Evolutionary conservation across 2,113 vertebrate genomes (phyloP).

Genomic region (Cyanoramphus novaezelandiae): DNA sequence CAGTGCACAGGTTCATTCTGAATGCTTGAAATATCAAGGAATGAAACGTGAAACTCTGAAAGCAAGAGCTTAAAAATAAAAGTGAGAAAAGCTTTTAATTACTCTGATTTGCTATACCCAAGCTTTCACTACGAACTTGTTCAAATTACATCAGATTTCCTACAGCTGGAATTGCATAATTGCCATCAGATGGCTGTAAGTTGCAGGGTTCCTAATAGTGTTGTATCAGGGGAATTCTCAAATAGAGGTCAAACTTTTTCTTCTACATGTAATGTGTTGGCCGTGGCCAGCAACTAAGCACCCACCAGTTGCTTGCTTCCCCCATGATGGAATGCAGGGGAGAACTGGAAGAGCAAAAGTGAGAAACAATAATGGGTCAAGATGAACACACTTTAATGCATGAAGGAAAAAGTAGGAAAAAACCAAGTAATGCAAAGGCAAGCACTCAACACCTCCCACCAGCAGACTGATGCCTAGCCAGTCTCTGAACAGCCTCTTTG

Average conservation of each 20-base stretch:
- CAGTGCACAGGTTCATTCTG: background rate
- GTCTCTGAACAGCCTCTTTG: background rate
- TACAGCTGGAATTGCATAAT: background rate
- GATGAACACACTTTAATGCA: background rate
- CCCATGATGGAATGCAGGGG: fast-evolving
- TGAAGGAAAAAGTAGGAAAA: background rate
- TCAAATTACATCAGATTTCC: background rate
- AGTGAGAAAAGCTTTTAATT: background rate
- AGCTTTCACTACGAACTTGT: background rate
- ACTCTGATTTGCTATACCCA: background rate
- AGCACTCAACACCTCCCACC: conserved; percentile 6
- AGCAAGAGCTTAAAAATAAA: background rate
- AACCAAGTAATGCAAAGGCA: background rate
- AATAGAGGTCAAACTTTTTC: background rate
- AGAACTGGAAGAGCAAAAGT: background rate
- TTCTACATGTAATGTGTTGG: background rate
- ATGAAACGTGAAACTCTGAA: background rate
- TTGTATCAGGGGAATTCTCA: background rate
- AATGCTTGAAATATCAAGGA: background rate
- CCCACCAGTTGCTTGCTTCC: fast-evolving
- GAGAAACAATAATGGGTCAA: background rate
- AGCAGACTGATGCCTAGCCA: background rate
- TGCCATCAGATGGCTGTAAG: background rate
- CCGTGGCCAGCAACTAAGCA: background rate
- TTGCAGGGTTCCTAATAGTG: background rate